Evolutionary conservation across 2,113 vertebrate species (phyloP).

Genomic region (Diphyllodes magnificus): DNA sequence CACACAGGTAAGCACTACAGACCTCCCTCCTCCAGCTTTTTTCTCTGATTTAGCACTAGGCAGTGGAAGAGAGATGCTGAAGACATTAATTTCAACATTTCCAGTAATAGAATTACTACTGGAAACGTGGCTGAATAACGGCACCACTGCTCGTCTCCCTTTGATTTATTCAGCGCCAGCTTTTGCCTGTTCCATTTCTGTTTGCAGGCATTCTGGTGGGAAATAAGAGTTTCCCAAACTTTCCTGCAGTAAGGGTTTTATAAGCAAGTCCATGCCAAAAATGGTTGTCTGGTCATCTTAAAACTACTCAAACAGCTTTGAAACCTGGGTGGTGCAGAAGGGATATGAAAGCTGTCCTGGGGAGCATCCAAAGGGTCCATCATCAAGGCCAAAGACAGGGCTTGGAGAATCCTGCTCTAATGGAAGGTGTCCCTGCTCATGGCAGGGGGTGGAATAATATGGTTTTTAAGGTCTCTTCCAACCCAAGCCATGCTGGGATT

Average conservation of each 20-base stretch:
- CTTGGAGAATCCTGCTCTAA: not conserved
- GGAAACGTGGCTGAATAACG: not conserved
- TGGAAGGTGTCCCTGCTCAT: not conserved
- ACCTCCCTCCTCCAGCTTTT: not conserved
- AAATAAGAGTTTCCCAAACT: not conserved
- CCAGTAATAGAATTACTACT: not conserved
- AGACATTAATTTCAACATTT: not conserved
- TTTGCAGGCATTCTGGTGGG: not conserved
- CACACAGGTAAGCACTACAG: not conserved
- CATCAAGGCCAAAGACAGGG: not conserved
- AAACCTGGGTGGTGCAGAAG: not conserved
- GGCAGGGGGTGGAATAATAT: not conserved
- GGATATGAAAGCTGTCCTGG: fast-evolving
- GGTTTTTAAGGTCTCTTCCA: not conserved
- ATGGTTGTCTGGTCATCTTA: not conserved
- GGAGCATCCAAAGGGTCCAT: not conserved
- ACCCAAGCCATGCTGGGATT: not conserved
- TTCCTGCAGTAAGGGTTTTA: not conserved
- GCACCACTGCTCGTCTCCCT: not conserved
- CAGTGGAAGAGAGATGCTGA: not conserved
- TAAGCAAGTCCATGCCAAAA: not conserved
- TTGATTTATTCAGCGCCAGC: not conserved
- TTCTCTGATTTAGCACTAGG: not conserved
- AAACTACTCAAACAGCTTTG: not conserved
- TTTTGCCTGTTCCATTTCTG: not conserved